Conservation (phyloP, 2,888 invertebrate genomes). For the Coenonympha arcania region DNA sequence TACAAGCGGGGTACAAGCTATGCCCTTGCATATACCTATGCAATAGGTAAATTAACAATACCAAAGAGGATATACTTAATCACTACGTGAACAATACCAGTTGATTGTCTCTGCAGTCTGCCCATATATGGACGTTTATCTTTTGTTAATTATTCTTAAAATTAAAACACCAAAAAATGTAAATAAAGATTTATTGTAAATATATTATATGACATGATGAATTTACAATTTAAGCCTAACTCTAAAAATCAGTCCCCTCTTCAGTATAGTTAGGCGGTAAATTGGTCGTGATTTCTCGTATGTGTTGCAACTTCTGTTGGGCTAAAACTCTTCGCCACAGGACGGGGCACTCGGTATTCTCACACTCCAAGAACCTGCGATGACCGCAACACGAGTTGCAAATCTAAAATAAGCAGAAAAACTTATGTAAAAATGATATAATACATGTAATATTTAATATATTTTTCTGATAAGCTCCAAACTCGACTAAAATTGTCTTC, state of each 20-base stretch:
- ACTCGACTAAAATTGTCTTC: too few relatives aligned
- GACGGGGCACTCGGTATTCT: conserved; percentile 58
- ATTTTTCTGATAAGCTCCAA: too few relatives aligned
- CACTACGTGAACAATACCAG: too few relatives aligned
- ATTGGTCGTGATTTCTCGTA: conserved; percentile 44
- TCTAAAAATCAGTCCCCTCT: conserved; percentile 28
- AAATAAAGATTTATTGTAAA: background rate
- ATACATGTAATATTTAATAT: too few relatives aligned
- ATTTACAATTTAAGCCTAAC: background rate
- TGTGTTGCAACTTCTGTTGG: conserved; percentile 41
- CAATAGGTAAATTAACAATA: too few relatives aligned
- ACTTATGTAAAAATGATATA: too few relatives aligned
- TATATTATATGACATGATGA: background rate
- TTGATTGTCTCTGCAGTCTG: too few relatives aligned
- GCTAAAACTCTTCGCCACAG: conserved; percentile 52
- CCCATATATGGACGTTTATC: too few relatives aligned
- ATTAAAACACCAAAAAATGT: background rate
- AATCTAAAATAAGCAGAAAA: conserved; percentile 40
- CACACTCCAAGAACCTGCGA: conserved; percentile 38
- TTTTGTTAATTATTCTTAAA: too few relatives aligned
- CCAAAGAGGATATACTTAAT: too few relatives aligned
- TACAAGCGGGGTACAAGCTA: too few relatives aligned
- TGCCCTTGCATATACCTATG: too few relatives aligned
- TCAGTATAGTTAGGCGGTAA: conserved; percentile 43
- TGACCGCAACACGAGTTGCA: conserved; percentile 59